A percentile compares a stretch with the other conserved stretches of the same genome.
Conservation (phyloP, 1,140 invertebrate genomes). For the Parasteatoda tepidariorum region DNA sequence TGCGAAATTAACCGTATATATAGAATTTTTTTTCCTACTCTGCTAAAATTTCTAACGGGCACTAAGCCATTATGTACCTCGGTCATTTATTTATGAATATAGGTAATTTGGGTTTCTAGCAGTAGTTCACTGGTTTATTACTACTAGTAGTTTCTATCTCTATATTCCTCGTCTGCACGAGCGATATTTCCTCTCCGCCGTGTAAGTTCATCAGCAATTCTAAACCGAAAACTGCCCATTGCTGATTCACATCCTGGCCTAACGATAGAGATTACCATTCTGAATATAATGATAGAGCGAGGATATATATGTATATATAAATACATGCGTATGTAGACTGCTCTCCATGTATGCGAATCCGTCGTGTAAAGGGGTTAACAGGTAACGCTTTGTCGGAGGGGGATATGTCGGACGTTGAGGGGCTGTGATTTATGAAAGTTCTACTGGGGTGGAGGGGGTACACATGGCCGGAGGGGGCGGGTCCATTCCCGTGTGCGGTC, state of each 20-base stretch:
- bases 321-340: not conserved
- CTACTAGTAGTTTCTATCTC: no score
- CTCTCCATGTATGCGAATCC: slow-evolving; percentile 8
- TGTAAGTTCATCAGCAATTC: slow-evolving; percentile 58
- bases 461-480: slow-evolving; percentile 8
- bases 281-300: slow-evolving; percentile 58
- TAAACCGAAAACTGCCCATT: slow-evolving; percentile 61
- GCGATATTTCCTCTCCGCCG: slow-evolving; percentile 37
- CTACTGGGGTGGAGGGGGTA: not conserved
- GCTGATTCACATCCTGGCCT: slow-evolving; percentile 59
- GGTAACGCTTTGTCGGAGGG: slow-evolving; percentile 35
- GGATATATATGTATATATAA: slow-evolving; percentile 38
- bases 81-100: no score
- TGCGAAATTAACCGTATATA: no score
- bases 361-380: slow-evolving; percentile 56
- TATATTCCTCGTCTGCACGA: no score
- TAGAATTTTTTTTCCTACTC: no score
- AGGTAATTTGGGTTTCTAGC: no score
- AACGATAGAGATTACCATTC: slow-evolving; percentile 60
- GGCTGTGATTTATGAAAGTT: slow-evolving; percentile 42
- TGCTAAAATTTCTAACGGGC: no score
- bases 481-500: slow-evolving; percentile 39
- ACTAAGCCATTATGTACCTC: no score
- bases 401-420: slow-evolving; percentile 11
- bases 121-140: no score